These are phyloP conservation scores for Gobius niger DNA, from an alignment of 2,113 vertebrate genomes.

Conservation along the genomic window DNA sequence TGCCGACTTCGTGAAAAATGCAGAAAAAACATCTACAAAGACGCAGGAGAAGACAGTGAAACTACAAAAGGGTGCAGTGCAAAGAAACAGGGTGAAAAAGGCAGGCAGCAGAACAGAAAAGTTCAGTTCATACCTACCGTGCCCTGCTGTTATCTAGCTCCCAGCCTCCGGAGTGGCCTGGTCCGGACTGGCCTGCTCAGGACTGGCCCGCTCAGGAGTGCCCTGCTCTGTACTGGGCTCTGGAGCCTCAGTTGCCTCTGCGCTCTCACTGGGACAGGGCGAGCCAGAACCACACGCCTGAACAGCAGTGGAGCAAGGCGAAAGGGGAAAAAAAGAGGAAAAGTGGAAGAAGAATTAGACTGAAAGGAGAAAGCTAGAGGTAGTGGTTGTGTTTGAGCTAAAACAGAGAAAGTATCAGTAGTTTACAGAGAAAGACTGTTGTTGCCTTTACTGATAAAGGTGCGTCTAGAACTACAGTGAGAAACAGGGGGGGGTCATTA, in stretches of 20 bases:
- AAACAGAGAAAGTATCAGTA: conserved; percentile 32
- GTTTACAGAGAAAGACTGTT: conserved; percentile 20
- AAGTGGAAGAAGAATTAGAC: conserved; percentile 35
- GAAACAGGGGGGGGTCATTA: too few relatives aligned
- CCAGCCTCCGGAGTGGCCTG: conserved; percentile 96
- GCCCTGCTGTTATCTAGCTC: conserved; percentile 98
- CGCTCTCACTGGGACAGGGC: conserved; percentile 93
- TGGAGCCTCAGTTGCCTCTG: conserved; percentile 70
- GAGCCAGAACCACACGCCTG: conserved; percentile 97
- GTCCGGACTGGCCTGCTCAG: conserved; percentile 89
- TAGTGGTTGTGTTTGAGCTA: conserved; percentile 21
- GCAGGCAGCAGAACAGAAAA: conserved; percentile 16
- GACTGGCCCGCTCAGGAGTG: conserved; percentile 95
- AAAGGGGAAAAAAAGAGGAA: conserved; percentile 24
- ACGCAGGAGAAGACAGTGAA: background rate
- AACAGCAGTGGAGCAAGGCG: conserved; percentile 26
- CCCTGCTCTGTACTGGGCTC: conserved; percentile 91
- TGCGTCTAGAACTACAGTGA: too few relatives aligned
- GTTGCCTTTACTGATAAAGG: too few relatives aligned
- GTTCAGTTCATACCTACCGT: conserved; percentile 88
- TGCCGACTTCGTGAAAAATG: conserved; percentile 12
- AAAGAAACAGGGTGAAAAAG: conserved; percentile 1
- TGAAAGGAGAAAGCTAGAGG: conserved; percentile 20
- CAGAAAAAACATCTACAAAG: conserved; percentile 5
- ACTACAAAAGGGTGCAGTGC: conserved; percentile 22